phyloP scores from a whole-genome alignment of 2,888 invertebrate genomes.

The Drosophila diplacantha region DNA sequence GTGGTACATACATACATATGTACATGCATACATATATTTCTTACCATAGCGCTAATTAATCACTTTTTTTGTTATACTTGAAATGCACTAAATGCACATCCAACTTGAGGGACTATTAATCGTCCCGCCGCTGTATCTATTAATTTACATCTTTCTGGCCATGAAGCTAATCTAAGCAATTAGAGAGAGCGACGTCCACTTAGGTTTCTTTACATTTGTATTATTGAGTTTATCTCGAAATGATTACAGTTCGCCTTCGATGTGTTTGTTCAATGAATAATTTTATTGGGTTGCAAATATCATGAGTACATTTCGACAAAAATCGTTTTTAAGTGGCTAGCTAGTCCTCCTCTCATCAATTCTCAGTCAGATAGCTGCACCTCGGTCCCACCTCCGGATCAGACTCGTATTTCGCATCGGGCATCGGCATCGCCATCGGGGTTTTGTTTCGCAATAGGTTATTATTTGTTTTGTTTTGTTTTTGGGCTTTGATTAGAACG shows the following conservation, averaged over 20 bases:
- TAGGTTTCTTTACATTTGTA: conserved; percentile 9
- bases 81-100: not conserved
- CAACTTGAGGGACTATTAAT: not conserved
- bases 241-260: conserved; percentile 18
- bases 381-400: conserved; percentile 3
- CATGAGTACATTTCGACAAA: conserved; percentile 67
- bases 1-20: not conserved
- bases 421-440: conserved; percentile 11
- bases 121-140: conserved; percentile 10
- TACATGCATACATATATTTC: not conserved
- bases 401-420: conserved; percentile 18
- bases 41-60: conserved; percentile 4
- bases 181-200: conserved; percentile 17
- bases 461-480: conserved; percentile 27
- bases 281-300: conserved; percentile 66
- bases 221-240: conserved; percentile 29
- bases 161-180: conserved; percentile 35
- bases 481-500: conserved; percentile 58
- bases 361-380: conserved; percentile 33
- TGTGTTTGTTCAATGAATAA: conserved; percentile 51
- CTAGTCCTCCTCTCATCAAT: conserved; percentile 31
- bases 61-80: conserved; percentile 5
- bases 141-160: conserved; percentile 31
- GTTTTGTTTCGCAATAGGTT: conserved; percentile 37
- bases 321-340: conserved; percentile 40